Evolutionary conservation across 2,797 vertebrate genomes (phyloP).

Genomic region (Gallinago stenura): DNA sequence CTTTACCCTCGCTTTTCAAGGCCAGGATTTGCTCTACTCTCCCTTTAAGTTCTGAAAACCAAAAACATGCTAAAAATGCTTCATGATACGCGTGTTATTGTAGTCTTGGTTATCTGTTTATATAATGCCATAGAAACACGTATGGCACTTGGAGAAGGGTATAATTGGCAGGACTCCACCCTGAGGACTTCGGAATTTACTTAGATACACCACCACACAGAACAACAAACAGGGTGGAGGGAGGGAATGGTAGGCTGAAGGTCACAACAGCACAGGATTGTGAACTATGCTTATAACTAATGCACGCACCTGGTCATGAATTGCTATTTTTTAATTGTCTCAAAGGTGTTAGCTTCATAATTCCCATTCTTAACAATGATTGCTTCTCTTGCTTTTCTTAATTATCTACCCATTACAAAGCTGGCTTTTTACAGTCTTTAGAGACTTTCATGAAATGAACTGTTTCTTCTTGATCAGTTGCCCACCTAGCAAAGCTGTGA

Average conservation of each 20-base stretch:
- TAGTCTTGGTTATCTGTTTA: constrained; percentile 48
- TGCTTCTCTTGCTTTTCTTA: neutral
- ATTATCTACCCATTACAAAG: neutral
- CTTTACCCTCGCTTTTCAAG: neutral
- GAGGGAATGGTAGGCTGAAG: neutral
- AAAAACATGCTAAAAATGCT: constrained; percentile 7
- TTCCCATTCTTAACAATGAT: neutral
- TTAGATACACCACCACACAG: constrained; percentile 11
- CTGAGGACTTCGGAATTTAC: constrained; percentile 58
- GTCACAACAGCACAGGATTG: neutral
- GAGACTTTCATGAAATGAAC: neutral
- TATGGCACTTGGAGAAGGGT: constrained; percentile 32
- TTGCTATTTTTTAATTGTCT: neutral
- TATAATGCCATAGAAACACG: constrained; percentile 17
- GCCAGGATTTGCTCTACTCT: neutral
- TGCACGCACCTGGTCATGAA: neutral
- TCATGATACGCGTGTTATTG: neutral
- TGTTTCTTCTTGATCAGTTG: neutral
- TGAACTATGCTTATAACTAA: neutral
- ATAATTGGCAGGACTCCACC: constrained; percentile 47
- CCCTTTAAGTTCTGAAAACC: neutral
- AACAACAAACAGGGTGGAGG: constrained; percentile 33
- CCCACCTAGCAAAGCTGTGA: neutral
- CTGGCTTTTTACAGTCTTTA: neutral
- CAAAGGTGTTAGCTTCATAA: neutral